Evolutionary conservation across 2,797 vertebrate genomes (phyloP).

Genomic region (Cyprinella venusta): DNA sequence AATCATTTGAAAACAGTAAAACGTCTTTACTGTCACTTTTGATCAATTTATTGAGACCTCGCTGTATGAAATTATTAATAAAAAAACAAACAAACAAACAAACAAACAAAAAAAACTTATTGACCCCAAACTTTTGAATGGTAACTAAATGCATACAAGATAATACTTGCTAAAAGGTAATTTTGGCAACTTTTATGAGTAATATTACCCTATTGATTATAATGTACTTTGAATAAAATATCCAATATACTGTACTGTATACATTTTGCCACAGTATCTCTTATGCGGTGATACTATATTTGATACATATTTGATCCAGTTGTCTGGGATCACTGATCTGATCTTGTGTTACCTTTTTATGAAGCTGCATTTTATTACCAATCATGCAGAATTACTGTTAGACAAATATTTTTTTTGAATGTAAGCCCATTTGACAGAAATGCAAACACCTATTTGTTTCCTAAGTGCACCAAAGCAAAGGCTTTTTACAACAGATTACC

Average conservation of each 20-base stretch:
- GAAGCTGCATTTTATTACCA: not conserved
- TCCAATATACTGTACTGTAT: too few species aligned
- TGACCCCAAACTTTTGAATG: not conserved
- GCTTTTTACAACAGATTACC: conserved; percentile 4
- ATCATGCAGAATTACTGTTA: not conserved
- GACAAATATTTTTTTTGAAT: not conserved
- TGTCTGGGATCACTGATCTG: not conserved
- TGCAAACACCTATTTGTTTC: not conserved
- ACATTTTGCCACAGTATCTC: not conserved
- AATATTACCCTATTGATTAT: too few species aligned
- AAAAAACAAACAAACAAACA: too few species aligned
- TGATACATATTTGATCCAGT: not conserved
- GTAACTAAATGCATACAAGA: too few species aligned
- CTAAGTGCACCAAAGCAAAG: not conserved
- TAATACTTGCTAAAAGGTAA: too few species aligned
- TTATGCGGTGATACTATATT: not conserved
- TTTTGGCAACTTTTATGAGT: too few species aligned
- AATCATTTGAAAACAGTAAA: too few species aligned
- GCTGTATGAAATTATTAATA: not conserved
- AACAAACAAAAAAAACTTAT: too few species aligned
- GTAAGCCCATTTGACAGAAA: conserved; percentile 1
- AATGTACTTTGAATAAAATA: too few species aligned
- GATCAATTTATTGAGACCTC: not conserved
- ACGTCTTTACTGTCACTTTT: not conserved
- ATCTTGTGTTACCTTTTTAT: not conserved